Evolutionary conservation across 53 echinoderm and acorn worm genomes (phyloP).

Genomic region (Holothuria leucospilota): DNA sequence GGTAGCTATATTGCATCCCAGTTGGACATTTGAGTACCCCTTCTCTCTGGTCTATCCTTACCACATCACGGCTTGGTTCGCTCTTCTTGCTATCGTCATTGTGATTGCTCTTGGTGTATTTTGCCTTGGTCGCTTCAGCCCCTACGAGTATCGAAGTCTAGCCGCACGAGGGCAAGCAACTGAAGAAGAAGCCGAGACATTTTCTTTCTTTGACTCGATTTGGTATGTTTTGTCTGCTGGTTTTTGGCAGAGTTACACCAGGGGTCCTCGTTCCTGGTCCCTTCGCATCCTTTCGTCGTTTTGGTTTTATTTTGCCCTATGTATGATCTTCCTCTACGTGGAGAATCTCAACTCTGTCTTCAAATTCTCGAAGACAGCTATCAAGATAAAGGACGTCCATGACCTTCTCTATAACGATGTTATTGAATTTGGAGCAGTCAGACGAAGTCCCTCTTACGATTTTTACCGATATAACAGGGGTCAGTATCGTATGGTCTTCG

Average conservation of each 20-base stretch:
- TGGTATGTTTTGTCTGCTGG: constrained; percentile 61
- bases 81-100: constrained; percentile 68
- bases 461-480: constrained; percentile 71
- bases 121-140: constrained; percentile 66
- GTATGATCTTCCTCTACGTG: constrained; percentile 76
- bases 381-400: constrained; percentile 59
- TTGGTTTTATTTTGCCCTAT: constrained; percentile 82
- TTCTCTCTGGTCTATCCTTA: constrained; percentile 78
- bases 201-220: constrained; percentile 67
- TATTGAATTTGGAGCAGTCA: constrained; percentile 79
- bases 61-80: constrained; percentile 74
- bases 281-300: constrained; percentile 70
- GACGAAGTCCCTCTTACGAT: constrained; percentile 80
- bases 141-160: constrained; percentile 72
- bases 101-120: constrained; percentile 61
- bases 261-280: constrained; percentile 68
- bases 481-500: constrained; percentile 64
- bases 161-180: constrained; percentile 59
- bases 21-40: constrained; percentile 80
- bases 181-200: constrained; percentile 65
- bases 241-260: constrained; percentile 70
- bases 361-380: constrained; percentile 59
- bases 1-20: constrained; percentile 79
- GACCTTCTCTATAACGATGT: constrained; percentile 77
- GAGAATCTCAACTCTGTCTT: constrained; percentile 72